Percentiles rank a stretch among this genome's conserved stretches.
Conservation (phyloP, 2,888 invertebrate species). For the Cerceris ruficornis region DNA sequence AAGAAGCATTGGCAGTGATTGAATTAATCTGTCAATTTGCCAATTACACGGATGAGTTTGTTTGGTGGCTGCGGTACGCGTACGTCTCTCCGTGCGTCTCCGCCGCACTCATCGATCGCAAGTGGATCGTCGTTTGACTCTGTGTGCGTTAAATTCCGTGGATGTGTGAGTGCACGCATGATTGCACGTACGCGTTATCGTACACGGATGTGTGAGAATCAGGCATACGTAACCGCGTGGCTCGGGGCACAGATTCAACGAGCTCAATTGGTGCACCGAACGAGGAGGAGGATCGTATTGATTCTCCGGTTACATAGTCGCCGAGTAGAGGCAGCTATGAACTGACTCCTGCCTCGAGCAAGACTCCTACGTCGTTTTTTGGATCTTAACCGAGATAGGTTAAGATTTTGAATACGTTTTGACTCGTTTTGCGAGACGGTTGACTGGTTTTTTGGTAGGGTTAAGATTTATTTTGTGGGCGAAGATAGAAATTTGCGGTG, state of each 20-base stretch:
- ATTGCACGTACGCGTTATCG: constrained; percentile 53
- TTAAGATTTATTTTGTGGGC: no score
- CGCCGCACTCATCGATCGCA: constrained; percentile 74
- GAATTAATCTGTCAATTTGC: constrained; percentile 81
- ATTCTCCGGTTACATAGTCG: constrained; percentile 74
- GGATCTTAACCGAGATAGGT: no score
- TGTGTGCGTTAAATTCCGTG: constrained; percentile 26
- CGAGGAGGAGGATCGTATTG: constrained; percentile 76
- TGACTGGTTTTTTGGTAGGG: no score
- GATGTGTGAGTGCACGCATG: constrained; percentile 19
- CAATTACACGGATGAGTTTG: constrained; percentile 81
- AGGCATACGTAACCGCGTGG: constrained; percentile 77
- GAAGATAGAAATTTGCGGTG: no score
- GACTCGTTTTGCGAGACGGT: no score
- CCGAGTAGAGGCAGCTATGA: constrained; percentile 57
- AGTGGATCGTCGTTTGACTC: constrained; percentile 64
- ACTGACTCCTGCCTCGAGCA: constrained; percentile 50
- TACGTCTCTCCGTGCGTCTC: constrained; percentile 65
- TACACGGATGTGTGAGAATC: constrained; percentile 64
- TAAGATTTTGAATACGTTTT: no score
- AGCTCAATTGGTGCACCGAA: constrained; percentile 80
- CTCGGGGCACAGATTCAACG: constrained; percentile 81
- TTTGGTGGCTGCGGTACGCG: constrained; percentile 75
- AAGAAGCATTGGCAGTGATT: constrained; percentile 76
- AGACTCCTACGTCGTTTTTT: neutral